Percentiles rank a stretch among this genome's conserved stretches.
phyloP scores from a whole-genome alignment of 1,140 invertebrate species.

The Pseudomyrmex dendroicus region DNA sequence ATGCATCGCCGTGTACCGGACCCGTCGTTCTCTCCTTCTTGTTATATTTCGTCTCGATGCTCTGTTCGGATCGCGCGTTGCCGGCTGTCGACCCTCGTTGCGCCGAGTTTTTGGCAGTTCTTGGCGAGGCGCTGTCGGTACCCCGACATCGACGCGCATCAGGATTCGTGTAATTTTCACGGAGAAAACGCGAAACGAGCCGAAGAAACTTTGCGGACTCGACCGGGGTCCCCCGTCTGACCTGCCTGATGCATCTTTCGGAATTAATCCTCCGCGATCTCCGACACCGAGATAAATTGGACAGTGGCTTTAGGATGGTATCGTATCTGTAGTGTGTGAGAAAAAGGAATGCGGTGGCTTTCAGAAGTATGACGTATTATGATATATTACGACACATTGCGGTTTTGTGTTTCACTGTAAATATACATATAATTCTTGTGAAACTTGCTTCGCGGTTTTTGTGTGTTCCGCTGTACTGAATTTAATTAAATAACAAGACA shows the following conservation, averaged over 20 bases:
- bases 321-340: neutral
- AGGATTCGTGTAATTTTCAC: constrained; percentile 46
- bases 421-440: too few species aligned
- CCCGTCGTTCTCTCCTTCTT: constrained; percentile 42
- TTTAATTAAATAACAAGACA: too few species aligned
- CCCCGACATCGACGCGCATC: constrained; percentile 65
- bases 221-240: neutral
- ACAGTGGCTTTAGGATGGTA: neutral
- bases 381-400: too few species aligned
- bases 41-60: constrained; percentile 48
- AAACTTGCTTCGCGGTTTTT: too few species aligned
- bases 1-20: constrained; percentile 64
- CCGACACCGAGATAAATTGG: constrained; percentile 21
- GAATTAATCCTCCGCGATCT: constrained; percentile 30
- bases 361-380: too few species aligned
- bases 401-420: too few species aligned
- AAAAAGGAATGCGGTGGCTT: too few species aligned
- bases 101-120: constrained; percentile 71
- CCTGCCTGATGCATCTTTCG: constrained; percentile 34
- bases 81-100: constrained; percentile 73
- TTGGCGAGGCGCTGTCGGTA: constrained; percentile 58
- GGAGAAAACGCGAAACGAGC: constrained; percentile 43
- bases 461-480: too few species aligned
- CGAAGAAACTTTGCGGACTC: constrained; percentile 52
- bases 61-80: constrained; percentile 31